A percentile compares a stretch with the other conserved stretches of the same genome.
Conservation (phyloP, 2,888 invertebrate genomes). For the Apamea monoglypha region DNA sequence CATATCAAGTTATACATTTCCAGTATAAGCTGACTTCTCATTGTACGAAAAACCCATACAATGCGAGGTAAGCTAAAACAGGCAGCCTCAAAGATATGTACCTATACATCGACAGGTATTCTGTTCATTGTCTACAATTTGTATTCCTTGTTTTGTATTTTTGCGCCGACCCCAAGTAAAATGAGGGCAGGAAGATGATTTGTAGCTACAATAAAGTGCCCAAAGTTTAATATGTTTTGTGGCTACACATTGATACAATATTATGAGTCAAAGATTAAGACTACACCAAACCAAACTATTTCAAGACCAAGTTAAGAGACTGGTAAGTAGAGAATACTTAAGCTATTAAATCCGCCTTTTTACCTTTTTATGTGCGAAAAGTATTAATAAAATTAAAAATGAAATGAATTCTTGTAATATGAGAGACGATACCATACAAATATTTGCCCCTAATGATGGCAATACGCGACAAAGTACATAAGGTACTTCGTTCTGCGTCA, state of each 20-base stretch:
- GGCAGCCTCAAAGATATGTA: too few relatives aligned
- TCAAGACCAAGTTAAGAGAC: too few relatives aligned
- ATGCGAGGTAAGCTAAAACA: too few relatives aligned
- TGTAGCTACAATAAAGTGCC: not conserved
- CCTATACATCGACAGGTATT: too few relatives aligned
- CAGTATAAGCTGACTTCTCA: too few relatives aligned
- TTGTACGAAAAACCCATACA: too few relatives aligned
- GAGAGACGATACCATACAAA: conserved; percentile 34
- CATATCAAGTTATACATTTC: too few relatives aligned
- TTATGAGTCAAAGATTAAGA: not conserved
- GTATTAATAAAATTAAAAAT: not conserved
- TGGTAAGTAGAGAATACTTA: too few relatives aligned
- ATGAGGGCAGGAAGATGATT: not conserved
- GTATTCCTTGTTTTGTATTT: not conserved
- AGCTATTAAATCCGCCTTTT: too few relatives aligned
- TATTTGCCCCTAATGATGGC: conserved; percentile 27
- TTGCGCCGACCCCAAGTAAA: not conserved
- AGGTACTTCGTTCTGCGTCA: conserved; percentile 39
- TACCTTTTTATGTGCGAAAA: too few relatives aligned
- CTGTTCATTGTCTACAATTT: not conserved
- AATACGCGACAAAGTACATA: conserved; percentile 6
- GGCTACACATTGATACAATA: not conserved
- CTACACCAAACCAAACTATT: not conserved
- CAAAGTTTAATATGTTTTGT: not conserved
- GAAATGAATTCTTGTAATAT: not conserved